These are phyloP conservation scores for Sphyrna mokarran DNA, from an alignment of 2,113 vertebrate genomes.

Conservation along the genomic window DNA sequence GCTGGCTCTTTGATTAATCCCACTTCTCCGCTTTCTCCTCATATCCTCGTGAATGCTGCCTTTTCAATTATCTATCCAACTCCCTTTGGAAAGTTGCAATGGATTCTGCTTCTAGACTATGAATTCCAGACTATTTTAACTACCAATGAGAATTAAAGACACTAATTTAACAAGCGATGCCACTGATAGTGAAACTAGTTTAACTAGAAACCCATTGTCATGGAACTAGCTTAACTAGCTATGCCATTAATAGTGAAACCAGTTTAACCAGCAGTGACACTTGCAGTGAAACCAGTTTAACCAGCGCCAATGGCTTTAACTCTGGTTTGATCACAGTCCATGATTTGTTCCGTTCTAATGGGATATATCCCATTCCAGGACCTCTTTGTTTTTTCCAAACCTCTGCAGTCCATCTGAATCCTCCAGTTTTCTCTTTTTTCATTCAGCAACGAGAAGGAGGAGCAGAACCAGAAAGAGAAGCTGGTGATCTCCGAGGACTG, in stretches of 20 bases:
- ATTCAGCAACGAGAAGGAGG: conserved; percentile 74
- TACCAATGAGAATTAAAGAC: too few relatives aligned
- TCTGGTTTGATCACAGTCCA: neutral
- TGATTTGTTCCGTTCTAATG: neutral
- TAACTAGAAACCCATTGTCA: too few relatives aligned
- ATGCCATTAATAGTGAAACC: too few relatives aligned
- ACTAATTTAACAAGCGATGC: too few relatives aligned
- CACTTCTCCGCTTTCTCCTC: neutral
- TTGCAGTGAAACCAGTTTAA: neutral
- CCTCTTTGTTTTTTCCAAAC: neutral
- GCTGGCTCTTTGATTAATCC: neutral
- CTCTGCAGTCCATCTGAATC: neutral
- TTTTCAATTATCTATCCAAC: neutral
- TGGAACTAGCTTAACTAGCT: neutral
- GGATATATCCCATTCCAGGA: neutral
- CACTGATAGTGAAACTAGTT: neutral
- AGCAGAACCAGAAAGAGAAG: conserved; percentile 87
- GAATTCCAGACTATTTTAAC: neutral
- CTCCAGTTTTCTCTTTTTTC: neutral
- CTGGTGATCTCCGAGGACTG: conserved; percentile 83
- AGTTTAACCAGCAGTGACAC: too few relatives aligned
- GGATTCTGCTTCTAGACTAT: neutral
- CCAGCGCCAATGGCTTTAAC: neutral
- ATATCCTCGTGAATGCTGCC: neutral
- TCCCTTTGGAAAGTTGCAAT: neutral